Base-by-base conservation (phyloP, 1,140 invertebrate genomes). In the Drosophila sp. region DNA sequence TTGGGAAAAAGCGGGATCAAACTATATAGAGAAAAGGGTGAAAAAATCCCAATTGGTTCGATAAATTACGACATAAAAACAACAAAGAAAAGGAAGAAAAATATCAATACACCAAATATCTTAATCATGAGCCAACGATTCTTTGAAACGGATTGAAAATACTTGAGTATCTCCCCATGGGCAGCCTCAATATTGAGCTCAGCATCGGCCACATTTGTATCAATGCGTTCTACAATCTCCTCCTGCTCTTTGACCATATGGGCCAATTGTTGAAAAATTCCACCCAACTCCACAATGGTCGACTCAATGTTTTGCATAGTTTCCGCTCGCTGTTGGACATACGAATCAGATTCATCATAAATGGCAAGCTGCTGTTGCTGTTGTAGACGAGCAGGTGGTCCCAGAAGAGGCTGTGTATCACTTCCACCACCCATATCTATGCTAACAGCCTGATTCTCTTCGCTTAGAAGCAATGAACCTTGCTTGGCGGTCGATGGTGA, bases 111-210 rank as follows among this genome's bases (percentile, higher is more conserved):
- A 63, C 96, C 98, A 93, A 99, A 99, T 70, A 99, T 96, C 95
- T 99, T 99, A 80, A 99, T 97, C 98, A 99, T 99, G 8, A 99
- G 94, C 97, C 98, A 99, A 82, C 99, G 95, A 93, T 99, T 99
- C 50, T 97, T 98, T 8, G 98, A 97, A 23, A 99, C 97, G 25
- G 97, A 98, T 93, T 98, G 97, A 92, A 99, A 99, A 93, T 99
- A 99, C 93, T 97, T 99, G 64, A 99, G 93, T 74, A 99, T 98
- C 94, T 99, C 98, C 23, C 96, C 94, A 92, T 99, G 99, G 23
- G 98, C 99, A 57, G 98, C 97, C 94, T 99, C 98, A 38, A 99
- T 97, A 93, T 99, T 99, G 81, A 99, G 91, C 92, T 97, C 96
- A 2, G 98, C 96, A 91, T 99, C 97, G 92, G 99, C 97, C 67